Conservation (phyloP, 2,888 invertebrate genomes). For the Scaptodrosophila latifasciaeformis region DNA sequence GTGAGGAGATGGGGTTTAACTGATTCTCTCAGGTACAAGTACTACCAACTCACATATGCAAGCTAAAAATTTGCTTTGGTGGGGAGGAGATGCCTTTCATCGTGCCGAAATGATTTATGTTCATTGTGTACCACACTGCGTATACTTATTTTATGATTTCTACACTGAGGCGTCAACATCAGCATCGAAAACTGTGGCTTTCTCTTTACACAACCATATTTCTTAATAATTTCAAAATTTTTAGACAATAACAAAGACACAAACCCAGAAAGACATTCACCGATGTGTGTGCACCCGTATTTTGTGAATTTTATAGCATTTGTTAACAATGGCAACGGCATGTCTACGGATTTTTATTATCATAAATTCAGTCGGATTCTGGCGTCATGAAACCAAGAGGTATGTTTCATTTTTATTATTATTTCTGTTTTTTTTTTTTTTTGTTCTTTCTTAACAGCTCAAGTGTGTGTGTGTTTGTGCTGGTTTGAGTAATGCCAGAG, state of each 20-base stretch:
- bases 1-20: neutral
- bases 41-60: too few species aligned
- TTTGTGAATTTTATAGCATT: conserved; percentile 35
- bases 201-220: neutral
- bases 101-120: conserved; percentile 46
- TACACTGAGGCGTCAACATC: conserved; percentile 9
- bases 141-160: conserved; percentile 55
- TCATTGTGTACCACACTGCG: conserved; percentile 31
- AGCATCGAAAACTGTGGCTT: too few species aligned
- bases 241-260: conserved; percentile 17
- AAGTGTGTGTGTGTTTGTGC: conserved; percentile 3
- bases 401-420: conserved; percentile 23
- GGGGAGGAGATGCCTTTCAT: too few species aligned
- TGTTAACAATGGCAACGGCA: conserved; percentile 14
- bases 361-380: conserved; percentile 47
- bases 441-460: neutral
- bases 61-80: too few species aligned
- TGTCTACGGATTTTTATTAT: conserved; percentile 55
- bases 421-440: conserved; percentile 9
- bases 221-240: conserved; percentile 50
- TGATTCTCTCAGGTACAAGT: conserved; percentile 28
- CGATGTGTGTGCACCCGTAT: conserved; percentile 10
- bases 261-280: neutral
- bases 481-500: conserved; percentile 23
- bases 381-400: conserved; percentile 24